phyloP scores from a whole-genome alignment of 1,140 invertebrate species.

The Drosophila elegans region DNA sequence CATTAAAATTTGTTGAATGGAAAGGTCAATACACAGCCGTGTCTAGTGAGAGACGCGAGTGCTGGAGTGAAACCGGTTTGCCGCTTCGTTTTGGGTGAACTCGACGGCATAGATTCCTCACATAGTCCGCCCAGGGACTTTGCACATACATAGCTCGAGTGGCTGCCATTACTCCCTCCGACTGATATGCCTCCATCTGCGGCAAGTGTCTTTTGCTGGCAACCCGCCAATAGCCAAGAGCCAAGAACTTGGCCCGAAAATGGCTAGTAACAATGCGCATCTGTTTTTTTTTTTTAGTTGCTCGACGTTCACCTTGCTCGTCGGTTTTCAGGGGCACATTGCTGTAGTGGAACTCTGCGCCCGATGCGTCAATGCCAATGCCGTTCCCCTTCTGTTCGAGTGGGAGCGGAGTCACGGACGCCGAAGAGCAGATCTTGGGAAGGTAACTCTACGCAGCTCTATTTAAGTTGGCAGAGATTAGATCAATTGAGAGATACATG shows the following conservation, averaged over 20 bases:
- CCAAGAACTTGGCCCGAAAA: conserved; percentile 64
- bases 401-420: conserved; percentile 25
- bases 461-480: no score
- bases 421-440: conserved; percentile 4
- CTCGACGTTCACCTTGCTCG: conserved; percentile 39
- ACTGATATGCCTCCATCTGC: conserved; percentile 34
- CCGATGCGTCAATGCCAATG: conserved; percentile 16
- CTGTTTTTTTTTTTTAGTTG: conserved; percentile 15
- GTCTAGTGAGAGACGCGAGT: conserved; percentile 15
- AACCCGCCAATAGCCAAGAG: conserved; percentile 59
- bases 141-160: conserved; percentile 41
- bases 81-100: conserved; percentile 34
- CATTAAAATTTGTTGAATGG: conserved; percentile 66
- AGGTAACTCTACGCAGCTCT: no score
- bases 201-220: conserved; percentile 57
- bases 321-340: conserved; percentile 52
- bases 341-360: conserved; percentile 32
- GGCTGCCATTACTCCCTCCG: conserved; percentile 17
- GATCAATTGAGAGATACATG: no score
- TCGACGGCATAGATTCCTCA: conserved; percentile 28
- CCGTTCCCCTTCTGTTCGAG: conserved; percentile 43
- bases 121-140: conserved; percentile 23
- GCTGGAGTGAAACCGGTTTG: conserved; percentile 60
- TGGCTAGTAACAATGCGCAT: conserved; percentile 35
- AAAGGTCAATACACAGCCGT: conserved; percentile 66